Base-by-base conservation (phyloP, 2,888 invertebrate species). In the Dryomyza anilis region DNA sequence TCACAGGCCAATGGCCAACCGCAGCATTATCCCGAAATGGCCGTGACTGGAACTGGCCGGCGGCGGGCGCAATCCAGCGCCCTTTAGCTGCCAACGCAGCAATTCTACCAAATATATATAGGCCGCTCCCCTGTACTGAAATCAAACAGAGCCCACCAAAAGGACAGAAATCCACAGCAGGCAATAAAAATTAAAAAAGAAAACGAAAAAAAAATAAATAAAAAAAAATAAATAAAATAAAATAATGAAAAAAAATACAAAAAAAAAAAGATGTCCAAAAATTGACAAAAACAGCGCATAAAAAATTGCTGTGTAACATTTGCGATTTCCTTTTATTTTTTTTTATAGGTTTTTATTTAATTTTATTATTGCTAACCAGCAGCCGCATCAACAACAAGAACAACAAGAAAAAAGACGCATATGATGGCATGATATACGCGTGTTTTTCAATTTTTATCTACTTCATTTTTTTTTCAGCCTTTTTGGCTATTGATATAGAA, bases 331-430 rank as follows among this genome's bases (percentile, higher is more conserved):
- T 52, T 56, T 58, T 64, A 57, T 60, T 19, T 43, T 66, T 64
- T 46, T 46, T 61, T 16, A 12, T 33, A 33, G 7, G 33, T 33
- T 16, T 57, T 39, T 57, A 39, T 46, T 33, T 61, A 29, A 12
- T 48, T 50, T 60, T 46, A 45, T 59, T 55, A 45, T 64, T 63
- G 64, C 60, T 57, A 52, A 55, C 61, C 14, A 57, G 33, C 46
- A 14, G 39, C 56, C 50, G 58, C 43, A 61, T 7, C 33, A 48
- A 45, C 33, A 25, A 58, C 55, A 57, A 36, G 16, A 56, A 36
- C 61, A 62, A 50, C 64, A 63, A 60, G 65, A 63, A 64, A 48
- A 29, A 57, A 50, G 56, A 65, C n/a, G n/a, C n/a, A n/a, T n/a
- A 23, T 57, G 27, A 39, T 27, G n/a, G 21, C 43, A 25, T 43